Conservation (phyloP, 2,113 vertebrate species). For the Pholis gunnellus region DNA sequence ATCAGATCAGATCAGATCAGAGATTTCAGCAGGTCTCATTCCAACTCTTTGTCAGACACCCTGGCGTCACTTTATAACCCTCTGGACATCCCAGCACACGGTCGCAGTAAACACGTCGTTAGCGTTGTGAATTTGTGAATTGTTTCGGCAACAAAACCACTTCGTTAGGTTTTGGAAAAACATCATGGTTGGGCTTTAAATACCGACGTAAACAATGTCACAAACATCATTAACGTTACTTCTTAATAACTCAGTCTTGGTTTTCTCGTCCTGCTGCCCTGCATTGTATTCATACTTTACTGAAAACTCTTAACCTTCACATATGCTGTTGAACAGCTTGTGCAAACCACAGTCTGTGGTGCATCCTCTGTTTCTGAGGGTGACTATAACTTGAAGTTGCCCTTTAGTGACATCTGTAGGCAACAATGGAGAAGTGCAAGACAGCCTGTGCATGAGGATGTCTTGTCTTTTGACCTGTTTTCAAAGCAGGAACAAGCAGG, state of each 20-base stretch:
- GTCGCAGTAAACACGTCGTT: too few species aligned
- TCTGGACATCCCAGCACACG: not conserved
- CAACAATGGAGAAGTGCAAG: not conserved
- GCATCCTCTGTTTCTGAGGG: too few species aligned
- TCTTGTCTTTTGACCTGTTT: too few species aligned
- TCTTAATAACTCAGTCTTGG: too few species aligned
- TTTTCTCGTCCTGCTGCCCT: too few species aligned
- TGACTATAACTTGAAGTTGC: not conserved
- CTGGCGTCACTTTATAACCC: not conserved
- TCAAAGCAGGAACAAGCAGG: not conserved
- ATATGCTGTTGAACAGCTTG: not conserved
- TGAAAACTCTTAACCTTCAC: not conserved
- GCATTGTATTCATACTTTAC: not conserved
- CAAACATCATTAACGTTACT: not conserved
- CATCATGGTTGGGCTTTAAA: not conserved
- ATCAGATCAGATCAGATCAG: not conserved
- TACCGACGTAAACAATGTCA: not conserved
- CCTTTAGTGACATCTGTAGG: constrained; percentile 23
- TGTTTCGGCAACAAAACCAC: not conserved
- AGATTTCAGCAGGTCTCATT: not conserved
- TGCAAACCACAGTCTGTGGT: not conserved
- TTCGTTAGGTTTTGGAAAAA: too few species aligned
- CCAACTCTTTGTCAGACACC: not conserved
- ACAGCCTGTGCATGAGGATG: not conserved
- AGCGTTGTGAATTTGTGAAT: not conserved